Evolutionary conservation across 2,113 vertebrate species (phyloP).

Genomic region (Lipotes vexillifer): DNA sequence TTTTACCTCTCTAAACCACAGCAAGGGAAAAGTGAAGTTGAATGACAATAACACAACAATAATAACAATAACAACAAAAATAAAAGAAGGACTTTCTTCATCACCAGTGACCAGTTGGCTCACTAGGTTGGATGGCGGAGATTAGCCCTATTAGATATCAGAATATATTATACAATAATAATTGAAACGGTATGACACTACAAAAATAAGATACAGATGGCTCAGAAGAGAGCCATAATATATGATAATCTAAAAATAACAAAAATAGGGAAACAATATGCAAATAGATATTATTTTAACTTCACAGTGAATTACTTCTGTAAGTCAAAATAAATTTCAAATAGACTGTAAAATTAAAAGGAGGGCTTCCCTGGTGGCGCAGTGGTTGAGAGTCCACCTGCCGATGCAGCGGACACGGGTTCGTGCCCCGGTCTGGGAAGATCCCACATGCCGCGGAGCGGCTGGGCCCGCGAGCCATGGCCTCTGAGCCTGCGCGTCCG

Average conservation of each 20-base stretch:
- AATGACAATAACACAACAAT: background rate
- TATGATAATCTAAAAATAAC: background rate
- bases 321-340: background rate
- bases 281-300: background rate
- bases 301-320: background rate
- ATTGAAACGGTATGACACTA: background rate
- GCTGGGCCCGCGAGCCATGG: too few species aligned
- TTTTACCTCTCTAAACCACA: background rate
- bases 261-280: background rate
- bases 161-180: background rate
- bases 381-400: too few species aligned
- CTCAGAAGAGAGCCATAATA: background rate
- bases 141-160: background rate
- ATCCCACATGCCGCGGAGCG: too few species aligned
- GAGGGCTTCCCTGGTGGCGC: too few species aligned
- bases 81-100: background rate
- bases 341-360: background rate
- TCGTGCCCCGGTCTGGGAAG: too few species aligned
- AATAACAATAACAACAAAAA: background rate
- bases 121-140: background rate
- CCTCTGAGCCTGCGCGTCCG: too few species aligned
- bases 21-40: background rate
- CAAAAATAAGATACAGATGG: background rate
- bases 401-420: too few species aligned
- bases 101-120: background rate